phyloP scores from a whole-genome alignment of 1,140 invertebrate species.

The Drosophila rhopaloa region DNA sequence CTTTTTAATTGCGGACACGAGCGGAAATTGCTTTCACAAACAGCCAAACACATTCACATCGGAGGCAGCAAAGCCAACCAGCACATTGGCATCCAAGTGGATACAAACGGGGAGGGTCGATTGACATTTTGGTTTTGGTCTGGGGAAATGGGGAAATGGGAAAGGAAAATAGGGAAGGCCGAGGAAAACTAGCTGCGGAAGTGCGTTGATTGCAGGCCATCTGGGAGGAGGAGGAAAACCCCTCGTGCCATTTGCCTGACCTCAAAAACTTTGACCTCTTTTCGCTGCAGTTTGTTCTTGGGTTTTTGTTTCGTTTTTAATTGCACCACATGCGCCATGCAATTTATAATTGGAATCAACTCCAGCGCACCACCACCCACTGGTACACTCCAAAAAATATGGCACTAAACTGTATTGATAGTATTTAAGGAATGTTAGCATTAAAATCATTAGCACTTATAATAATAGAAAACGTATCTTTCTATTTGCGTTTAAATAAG shows the following conservation, averaged over 20 bases:
- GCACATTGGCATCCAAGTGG: constrained; percentile 25
- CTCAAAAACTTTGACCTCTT: constrained; percentile 73
- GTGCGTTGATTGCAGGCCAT: constrained; percentile 71
- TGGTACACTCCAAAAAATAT: constrained; percentile 1
- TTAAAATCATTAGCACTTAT: too few species aligned
- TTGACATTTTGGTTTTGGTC: constrained; percentile 42
- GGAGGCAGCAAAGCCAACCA: constrained; percentile 15
- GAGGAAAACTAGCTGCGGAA: constrained; percentile 54
- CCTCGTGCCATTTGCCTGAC: constrained; percentile 65
- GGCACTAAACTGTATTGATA: too few species aligned
- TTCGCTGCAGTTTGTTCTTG: constrained; percentile 27
- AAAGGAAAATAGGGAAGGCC: constrained; percentile 1
- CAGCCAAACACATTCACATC: constrained; percentile 23
- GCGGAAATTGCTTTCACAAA: constrained; percentile 78
- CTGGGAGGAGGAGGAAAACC: constrained; percentile 31
- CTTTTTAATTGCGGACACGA: constrained; percentile 82
- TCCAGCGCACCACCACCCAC: constrained; percentile 36
- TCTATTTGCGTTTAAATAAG: too few species aligned
- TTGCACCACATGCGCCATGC: constrained; percentile 70
- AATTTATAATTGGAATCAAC: constrained; percentile 76
- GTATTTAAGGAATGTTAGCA: too few species aligned
- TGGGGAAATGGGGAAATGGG: background rate
- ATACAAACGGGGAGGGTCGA: constrained; percentile 32
- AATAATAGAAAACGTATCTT: too few species aligned
- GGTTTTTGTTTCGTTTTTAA: constrained; percentile 55